Percentiles rank a stretch among this genome's conserved stretches.
These are phyloP conservation scores for Hyperoplus immaculatus DNA, from an alignment of 2,797 vertebrate species.

Conservation along the genomic window DNA sequence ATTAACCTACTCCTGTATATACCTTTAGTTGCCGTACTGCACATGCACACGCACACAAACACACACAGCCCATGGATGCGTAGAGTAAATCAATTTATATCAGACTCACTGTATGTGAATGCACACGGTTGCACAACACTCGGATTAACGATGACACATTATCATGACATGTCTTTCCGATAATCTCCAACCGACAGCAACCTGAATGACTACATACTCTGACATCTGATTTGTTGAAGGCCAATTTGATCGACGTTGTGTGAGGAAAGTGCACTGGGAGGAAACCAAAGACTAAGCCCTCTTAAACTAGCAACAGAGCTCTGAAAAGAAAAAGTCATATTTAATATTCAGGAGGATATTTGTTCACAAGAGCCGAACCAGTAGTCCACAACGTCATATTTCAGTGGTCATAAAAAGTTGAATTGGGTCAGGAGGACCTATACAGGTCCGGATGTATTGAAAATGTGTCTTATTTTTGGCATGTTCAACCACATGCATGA, in stretches of 20 bases:
- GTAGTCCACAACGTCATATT: background rate
- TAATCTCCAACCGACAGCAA: constrained; percentile 58
- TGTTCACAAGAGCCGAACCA: background rate
- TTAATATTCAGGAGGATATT: constrained; percentile 1
- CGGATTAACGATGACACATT: constrained; percentile 9
- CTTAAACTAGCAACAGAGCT: background rate
- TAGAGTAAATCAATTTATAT: background rate
- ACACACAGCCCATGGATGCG: background rate
- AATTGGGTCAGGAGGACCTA: background rate
- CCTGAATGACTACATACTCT: constrained; percentile 64
- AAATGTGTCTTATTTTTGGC: background rate
- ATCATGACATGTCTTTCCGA: constrained; percentile 30
- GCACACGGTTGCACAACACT: constrained; percentile 2
- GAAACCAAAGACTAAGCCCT: constrained; percentile 5
- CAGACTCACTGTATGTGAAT: constrained; percentile 4
- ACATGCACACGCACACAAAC: constrained; percentile 6
- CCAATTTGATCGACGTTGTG: constrained; percentile 59
- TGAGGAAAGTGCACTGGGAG: constrained; percentile 18
- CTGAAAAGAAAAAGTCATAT: background rate
- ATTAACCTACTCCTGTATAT: background rate
- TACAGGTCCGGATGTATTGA: background rate
- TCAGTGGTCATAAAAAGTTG: background rate
- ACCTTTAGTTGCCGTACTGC: background rate
- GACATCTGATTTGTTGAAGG: constrained; percentile 66
- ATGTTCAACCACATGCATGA: background rate